Conservation (phyloP, 2,797 vertebrate genomes). For the Aphelocoma californica region DNA sequence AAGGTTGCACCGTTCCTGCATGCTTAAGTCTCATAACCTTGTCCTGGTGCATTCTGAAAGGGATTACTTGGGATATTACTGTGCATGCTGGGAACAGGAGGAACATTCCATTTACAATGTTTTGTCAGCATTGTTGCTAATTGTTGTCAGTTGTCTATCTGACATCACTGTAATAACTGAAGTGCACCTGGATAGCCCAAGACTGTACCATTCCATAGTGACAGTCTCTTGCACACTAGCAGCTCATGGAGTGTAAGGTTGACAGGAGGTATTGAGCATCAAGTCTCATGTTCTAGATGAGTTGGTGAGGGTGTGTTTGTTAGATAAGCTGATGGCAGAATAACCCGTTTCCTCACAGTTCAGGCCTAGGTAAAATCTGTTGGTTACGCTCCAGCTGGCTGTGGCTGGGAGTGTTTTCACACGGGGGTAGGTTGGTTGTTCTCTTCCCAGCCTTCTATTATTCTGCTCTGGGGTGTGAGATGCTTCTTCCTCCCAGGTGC, state of each 20-base stretch:
- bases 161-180: background rate
- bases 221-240: too few relatives aligned
- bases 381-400: background rate
- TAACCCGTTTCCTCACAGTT: rapidly evolving
- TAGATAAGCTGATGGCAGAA: background rate
- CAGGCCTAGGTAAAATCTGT: background rate
- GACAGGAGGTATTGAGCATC: rapidly evolving
- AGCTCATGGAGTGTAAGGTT: rapidly evolving
- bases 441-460: background rate
- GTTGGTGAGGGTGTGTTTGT: background rate
- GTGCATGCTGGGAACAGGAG: background rate
- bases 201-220: rapidly evolving
- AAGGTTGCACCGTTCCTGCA: rapidly evolving
- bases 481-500: background rate
- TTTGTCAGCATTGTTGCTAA: rapidly evolving
- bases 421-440: rapidly evolving
- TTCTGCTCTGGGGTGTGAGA: background rate
- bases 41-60: rapidly evolving
- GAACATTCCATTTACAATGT: rapidly evolving
- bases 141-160: rapidly evolving
- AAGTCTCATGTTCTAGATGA: rapidly evolving
- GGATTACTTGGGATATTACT: rapidly evolving
- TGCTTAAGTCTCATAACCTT: rapidly evolving
- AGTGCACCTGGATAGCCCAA: background rate
- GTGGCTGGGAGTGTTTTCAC: background rate